A percentile compares a stretch with the other conserved stretches of the same genome.
These are phyloP conservation scores for Drosophila nebulosa DNA, from an alignment of 1,140 invertebrate genomes.

Conservation along the genomic window DNA sequence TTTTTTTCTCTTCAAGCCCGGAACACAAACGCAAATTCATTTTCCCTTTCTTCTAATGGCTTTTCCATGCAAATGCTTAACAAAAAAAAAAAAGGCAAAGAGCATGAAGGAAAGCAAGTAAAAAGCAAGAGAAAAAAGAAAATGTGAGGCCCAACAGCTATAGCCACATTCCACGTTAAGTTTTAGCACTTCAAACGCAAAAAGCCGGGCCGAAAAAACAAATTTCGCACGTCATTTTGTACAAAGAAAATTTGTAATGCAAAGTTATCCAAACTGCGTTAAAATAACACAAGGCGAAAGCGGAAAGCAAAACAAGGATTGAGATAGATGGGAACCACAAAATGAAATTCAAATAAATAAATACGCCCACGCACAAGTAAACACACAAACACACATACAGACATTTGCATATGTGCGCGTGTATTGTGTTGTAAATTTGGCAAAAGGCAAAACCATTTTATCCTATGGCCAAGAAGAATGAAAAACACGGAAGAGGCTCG, in stretches of 20 bases:
- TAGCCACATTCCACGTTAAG: constrained; percentile 46
- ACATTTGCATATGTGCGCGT: background rate
- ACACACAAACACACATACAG: constrained; percentile 13
- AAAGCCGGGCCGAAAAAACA: constrained; percentile 1
- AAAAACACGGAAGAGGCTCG: background rate
- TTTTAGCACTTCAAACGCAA: constrained; percentile 59
- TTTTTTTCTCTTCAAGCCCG: constrained; percentile 17
- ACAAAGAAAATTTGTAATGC: constrained; percentile 64
- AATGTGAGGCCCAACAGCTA: constrained; percentile 21
- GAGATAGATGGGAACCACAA: constrained; percentile 46
- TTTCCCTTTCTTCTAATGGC: constrained; percentile 36
- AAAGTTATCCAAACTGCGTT: constrained; percentile 64
- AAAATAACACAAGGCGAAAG: constrained; percentile 31
- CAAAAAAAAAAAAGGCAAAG: constrained; percentile 2
- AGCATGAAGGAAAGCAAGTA: background rate
- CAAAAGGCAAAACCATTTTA: constrained; percentile 66
- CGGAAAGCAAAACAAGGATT: background rate
- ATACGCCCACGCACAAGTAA: constrained; percentile 54
- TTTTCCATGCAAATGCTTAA: constrained; percentile 59
- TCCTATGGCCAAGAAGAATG: constrained; percentile 17
- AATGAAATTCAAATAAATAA: constrained; percentile 77
- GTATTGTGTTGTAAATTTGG: constrained; percentile 35
- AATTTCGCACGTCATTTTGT: constrained; percentile 64
- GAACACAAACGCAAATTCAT: constrained; percentile 41
- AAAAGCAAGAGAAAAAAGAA: constrained; percentile 9